phyloP scores from a whole-genome alignment of 2,888 invertebrate genomes.

The Synergus gifuensis region DNA sequence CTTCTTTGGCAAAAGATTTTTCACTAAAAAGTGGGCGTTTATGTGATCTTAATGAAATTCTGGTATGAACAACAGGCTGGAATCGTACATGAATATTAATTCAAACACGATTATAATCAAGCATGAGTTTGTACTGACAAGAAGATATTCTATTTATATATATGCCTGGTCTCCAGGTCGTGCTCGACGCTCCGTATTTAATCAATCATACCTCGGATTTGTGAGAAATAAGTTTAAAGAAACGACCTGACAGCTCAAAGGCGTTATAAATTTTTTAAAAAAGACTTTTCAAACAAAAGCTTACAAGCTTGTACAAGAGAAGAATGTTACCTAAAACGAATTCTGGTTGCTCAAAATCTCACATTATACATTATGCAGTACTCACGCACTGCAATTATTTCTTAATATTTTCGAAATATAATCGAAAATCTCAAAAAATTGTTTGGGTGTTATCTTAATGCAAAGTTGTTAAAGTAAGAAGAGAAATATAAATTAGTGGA shows the following conservation, averaged over 20 bases:
- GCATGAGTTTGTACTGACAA: conserved; percentile 39
- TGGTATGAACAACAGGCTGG: conserved; percentile 39
- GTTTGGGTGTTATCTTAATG: too few species aligned
- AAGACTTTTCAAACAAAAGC: conserved; percentile 28
- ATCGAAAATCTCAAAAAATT: too few species aligned
- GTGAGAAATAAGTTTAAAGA: conserved; percentile 40
- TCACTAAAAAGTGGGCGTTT: conserved; percentile 40
- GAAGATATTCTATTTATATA: conserved; percentile 41
- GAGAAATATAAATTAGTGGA: too few species aligned
- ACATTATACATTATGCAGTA: neutral
- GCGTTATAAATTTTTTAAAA: conserved; percentile 36
- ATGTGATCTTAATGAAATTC: conserved; percentile 40
- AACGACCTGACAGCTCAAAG: conserved; percentile 36
- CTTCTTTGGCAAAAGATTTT: conserved; percentile 37
- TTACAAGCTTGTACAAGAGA: neutral
- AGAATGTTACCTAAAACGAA: conserved; percentile 25
- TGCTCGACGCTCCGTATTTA: conserved; percentile 30
- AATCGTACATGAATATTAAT: conserved; percentile 42
- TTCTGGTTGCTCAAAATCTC: conserved; percentile 1
- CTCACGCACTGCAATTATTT: neutral
- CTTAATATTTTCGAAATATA: too few species aligned
- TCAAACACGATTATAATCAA: conserved; percentile 42
- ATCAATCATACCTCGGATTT: conserved; percentile 42
- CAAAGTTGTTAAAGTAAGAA: too few species aligned
- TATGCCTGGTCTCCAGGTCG: conserved; percentile 35